Percentiles rank a stretch among this genome's conserved stretches.
These are phyloP conservation scores for Allygus modestus DNA, from an alignment of 2,888 invertebrate genomes.

Conservation along the genomic window DNA sequence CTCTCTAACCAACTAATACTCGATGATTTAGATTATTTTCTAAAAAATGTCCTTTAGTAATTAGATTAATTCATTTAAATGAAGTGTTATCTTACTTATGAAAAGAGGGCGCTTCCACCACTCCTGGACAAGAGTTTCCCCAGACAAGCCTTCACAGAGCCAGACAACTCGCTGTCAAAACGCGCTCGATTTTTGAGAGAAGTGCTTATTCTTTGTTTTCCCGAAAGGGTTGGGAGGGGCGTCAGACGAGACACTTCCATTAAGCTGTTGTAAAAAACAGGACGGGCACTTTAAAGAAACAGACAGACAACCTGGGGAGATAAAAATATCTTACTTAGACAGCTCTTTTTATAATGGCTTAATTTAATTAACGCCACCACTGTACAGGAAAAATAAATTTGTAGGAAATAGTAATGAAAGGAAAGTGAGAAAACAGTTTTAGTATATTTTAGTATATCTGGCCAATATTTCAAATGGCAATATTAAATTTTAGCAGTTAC, in stretches of 20 bases:
- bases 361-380: constrained; percentile 6
- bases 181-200: constrained; percentile 54
- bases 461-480: no score
- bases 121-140: neutral
- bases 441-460: no score
- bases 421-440: neutral
- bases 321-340: constrained; percentile 54
- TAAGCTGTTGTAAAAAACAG: constrained; percentile 63
- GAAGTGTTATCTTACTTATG: neutral
- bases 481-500: no score
- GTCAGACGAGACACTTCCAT: constrained; percentile 65
- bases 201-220: constrained; percentile 50
- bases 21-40: no score
- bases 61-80: no score
- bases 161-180: constrained; percentile 59
- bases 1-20: no score
- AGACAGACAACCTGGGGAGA: constrained; percentile 57
- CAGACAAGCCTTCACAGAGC: neutral
- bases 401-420: neutral
- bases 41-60: no score
- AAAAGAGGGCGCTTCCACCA: neutral
- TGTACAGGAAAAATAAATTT: no score
- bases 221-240: constrained; percentile 51
- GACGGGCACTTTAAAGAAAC: constrained; percentile 56
- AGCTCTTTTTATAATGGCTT: constrained; percentile 33